Conservation (phyloP, 1,140 invertebrate species). For the Achatina immaculata region DNA sequence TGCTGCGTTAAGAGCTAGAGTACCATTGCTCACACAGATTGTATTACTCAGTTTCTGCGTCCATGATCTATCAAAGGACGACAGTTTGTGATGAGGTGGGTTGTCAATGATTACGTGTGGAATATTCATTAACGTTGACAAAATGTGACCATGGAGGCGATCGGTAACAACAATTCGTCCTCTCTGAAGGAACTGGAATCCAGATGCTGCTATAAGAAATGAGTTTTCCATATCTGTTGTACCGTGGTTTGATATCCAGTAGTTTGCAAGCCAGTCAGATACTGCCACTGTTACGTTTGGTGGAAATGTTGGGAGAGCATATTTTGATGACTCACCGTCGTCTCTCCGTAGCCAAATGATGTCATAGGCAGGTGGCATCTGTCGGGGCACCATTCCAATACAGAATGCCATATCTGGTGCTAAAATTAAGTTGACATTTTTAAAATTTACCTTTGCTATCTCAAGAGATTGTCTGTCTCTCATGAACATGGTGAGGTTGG, state of each 20-base stretch:
- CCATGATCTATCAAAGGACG: conserved; percentile 43
- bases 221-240: neutral
- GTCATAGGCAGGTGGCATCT: conserved; percentile 30
- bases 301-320: conserved; percentile 14
- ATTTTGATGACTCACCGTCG: conserved; percentile 29
- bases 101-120: conserved; percentile 49
- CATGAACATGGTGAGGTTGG: conserved; percentile 42
- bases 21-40: neutral
- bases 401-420: conserved; percentile 43
- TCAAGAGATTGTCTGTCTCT: conserved; percentile 42
- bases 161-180: conserved; percentile 46
- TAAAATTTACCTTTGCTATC: conserved; percentile 34
- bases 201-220: conserved; percentile 5
- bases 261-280: conserved; percentile 18
- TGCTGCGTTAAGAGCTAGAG: conserved; percentile 25
- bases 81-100: conserved; percentile 40
- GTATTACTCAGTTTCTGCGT: conserved; percentile 36
- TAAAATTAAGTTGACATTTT: conserved; percentile 23
- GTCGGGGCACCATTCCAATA: conserved; percentile 21
- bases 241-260: conserved; percentile 7
- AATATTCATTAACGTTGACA: conserved; percentile 44
- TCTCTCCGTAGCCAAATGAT: conserved; percentile 37
- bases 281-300: neutral
- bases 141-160: conserved; percentile 49
- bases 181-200: conserved; percentile 38